Conservation (phyloP, 2,113 vertebrate genomes). For the Arothron firmamentum region DNA sequence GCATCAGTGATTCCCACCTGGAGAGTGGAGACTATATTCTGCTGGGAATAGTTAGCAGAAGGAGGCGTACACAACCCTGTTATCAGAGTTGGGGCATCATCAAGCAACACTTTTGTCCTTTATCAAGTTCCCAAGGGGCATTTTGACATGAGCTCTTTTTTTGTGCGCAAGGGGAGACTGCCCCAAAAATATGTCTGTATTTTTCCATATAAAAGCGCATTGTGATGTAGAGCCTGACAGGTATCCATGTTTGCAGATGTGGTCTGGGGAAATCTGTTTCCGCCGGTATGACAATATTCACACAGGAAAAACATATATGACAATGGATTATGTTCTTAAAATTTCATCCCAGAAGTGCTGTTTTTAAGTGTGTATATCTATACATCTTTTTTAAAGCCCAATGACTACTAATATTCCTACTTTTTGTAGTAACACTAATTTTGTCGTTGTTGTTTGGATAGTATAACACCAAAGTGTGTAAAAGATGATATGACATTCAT, state of each 20-base stretch:
- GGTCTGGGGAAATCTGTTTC: no score
- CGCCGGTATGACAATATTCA: background rate
- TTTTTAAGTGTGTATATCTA: background rate
- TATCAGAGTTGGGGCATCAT: conserved; percentile 50
- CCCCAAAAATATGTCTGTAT: conserved; percentile 33
- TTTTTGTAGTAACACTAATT: no score
- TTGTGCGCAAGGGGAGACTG: conserved; percentile 42
- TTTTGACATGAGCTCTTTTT: conserved; percentile 48
- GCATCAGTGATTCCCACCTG: conserved; percentile 35
- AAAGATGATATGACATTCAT: background rate
- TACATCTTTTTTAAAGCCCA: no score
- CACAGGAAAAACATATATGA: background rate
- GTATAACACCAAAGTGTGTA: background rate
- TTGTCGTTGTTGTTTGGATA: background rate
- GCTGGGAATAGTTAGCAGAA: conserved; percentile 54
- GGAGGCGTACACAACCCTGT: conserved; percentile 42
- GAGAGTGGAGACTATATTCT: conserved; percentile 41
- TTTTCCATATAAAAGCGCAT: conserved; percentile 39
- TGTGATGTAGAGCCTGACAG: conserved; percentile 31
- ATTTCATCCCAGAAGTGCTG: background rate
- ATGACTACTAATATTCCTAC: no score
- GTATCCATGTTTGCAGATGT: conserved; percentile 15
- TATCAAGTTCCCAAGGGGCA: conserved; percentile 46
- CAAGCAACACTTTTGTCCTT: conserved; percentile 45
- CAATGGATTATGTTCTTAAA: background rate